Evolutionary conservation across 2,113 vertebrate species (phyloP), one percentile per base, ranked within the genome.

Genomic region (Corythaeola cristata): DNA sequence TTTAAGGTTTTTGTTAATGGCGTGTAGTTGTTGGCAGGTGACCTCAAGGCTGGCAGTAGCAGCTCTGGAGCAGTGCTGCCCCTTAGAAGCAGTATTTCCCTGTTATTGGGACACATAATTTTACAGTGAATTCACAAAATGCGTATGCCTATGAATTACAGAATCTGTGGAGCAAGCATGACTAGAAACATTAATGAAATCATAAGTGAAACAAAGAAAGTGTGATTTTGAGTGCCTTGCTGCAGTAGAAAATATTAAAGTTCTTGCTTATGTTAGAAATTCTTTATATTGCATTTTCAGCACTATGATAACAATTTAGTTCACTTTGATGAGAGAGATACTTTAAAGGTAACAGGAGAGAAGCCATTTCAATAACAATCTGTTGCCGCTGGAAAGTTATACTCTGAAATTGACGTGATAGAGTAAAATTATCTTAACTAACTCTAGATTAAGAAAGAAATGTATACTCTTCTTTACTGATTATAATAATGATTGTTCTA

Each of bases 11-110:
- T 62, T 66, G 28, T 41, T 37, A 78, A 37, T 19, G 19, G 6
- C 1, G 0, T 27, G 2, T 52, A 45, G 50, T 18, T 47, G 3
- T 32, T 49, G 45, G 27, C 3, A 53, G 8, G 21, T 56, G 56
- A 88, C 35, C 32, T 22, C 7, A 6, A 60, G 26, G 23, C 28
- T 79, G 30, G 37, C 26, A 33, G 10, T 17, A 64, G 12, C 73
- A 60, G 15, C 35, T 45, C 21, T 39, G 20, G 18, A 82, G 16
- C 22, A 58, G 11, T 39, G 20, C 19, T 88, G 47, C 30, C 35
- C 28, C 16, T 78, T 47, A 50, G 50, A 89, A 67, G 3, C 21
- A 15, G 64, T 58, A 63, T 41, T 26, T 19, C 20, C 19, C 33
- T 67, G 7, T 8, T 49, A 30, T 24, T 56, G 33, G 55, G 11